Conservation (phyloP, 1,140 invertebrate species). For the Campoletis sonorensis region DNA sequence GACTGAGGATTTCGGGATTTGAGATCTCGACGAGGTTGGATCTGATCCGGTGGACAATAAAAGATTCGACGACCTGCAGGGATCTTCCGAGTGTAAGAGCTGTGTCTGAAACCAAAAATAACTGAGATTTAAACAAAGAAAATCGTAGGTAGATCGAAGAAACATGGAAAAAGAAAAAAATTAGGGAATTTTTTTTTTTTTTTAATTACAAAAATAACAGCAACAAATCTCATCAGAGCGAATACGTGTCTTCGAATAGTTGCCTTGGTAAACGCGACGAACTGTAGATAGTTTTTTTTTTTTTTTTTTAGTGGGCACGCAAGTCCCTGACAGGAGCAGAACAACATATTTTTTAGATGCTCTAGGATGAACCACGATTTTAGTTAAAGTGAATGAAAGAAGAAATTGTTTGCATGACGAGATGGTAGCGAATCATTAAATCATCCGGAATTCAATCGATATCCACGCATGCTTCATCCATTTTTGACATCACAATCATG, state of each 20-base stretch:
- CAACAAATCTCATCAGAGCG: constrained; percentile 3
- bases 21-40: too few relatives aligned
- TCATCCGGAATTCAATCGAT: too few relatives aligned
- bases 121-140: background rate
- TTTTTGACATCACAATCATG: too few relatives aligned
- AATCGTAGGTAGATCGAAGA: background rate
- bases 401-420: too few relatives aligned
- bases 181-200: too few relatives aligned
- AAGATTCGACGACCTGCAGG: too few relatives aligned
- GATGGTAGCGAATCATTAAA: too few relatives aligned
- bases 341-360: constrained; percentile 29
- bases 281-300: constrained; percentile 36
- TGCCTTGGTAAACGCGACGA: constrained; percentile 61
- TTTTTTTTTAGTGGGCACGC: background rate
- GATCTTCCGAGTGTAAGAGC: too few relatives aligned
- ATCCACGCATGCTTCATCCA: too few relatives aligned
- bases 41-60: too few relatives aligned
- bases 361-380: constrained; percentile 12
- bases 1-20: too few relatives aligned
- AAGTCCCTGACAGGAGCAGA: background rate
- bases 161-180: background rate
- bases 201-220: background rate
- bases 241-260: constrained; percentile 68
- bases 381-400: background rate
- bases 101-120: too few relatives aligned